These are phyloP conservation scores for Pitangus sulphuratus DNA, from an alignment of 2,797 vertebrate genomes.

Conservation along the genomic window DNA sequence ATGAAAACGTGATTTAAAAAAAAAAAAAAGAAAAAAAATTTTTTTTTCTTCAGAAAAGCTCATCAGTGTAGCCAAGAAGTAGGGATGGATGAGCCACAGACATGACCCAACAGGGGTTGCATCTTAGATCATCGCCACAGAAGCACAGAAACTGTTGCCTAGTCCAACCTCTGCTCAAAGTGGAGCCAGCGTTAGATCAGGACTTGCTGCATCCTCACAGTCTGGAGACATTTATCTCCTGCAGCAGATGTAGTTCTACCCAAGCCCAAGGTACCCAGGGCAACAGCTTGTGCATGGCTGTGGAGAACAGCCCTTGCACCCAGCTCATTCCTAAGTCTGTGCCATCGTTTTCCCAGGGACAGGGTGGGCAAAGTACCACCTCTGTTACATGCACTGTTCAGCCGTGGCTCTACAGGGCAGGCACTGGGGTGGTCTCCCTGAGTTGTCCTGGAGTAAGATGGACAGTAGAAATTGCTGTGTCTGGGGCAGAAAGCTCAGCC, in stretches of 20 bases:
- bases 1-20: constrained; percentile 5
- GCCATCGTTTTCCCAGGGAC: neutral
- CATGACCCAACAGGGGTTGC: neutral
- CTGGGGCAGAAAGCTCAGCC: neutral
- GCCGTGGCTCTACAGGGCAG: neutral
- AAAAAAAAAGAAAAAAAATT: neutral
- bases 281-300: neutral
- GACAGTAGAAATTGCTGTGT: neutral
- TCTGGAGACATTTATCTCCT: neutral
- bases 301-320: neutral
- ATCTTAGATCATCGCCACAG: neutral
- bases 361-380: neutral
- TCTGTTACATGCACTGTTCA: neutral
- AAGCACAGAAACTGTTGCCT: neutral
- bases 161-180: neutral
- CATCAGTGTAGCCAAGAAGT: constrained; percentile 11
- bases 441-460: neutral
- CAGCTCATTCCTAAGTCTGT: neutral
- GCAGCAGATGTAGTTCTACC: neutral
- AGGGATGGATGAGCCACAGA: constrained; percentile 12
- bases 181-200: neutral
- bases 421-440: neutral
- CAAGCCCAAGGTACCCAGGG: neutral
- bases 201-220: neutral
- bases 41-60: neutral